Conservation (phyloP, 2,113 vertebrate genomes). For the Hippotragus niger region DNA sequence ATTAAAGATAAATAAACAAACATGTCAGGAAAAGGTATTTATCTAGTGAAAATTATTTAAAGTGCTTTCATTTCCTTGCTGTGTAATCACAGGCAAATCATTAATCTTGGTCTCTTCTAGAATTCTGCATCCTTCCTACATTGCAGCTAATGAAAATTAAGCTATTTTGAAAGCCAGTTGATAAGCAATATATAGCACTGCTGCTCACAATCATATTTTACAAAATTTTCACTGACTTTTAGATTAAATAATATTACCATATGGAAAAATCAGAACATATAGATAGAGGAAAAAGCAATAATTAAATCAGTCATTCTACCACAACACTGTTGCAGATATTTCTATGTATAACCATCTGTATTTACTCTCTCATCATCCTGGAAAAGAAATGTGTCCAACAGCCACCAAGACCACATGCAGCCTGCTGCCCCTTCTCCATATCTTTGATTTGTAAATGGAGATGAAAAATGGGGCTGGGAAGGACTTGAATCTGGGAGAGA, state of each 20-base stretch:
- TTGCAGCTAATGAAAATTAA: not conserved
- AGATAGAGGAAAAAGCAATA: not conserved
- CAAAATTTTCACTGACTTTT: not conserved
- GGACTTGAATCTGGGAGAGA: not conserved
- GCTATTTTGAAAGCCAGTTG: not conserved
- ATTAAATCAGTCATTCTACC: not conserved
- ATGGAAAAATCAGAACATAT: not conserved
- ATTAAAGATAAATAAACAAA: not conserved
- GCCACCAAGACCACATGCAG: not conserved
- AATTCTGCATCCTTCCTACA: not conserved
- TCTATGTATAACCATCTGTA: not conserved
- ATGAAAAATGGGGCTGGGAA: not conserved
- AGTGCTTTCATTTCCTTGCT: not conserved
- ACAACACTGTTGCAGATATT: not conserved
- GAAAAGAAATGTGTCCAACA: not conserved
- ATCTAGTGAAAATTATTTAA: not conserved
- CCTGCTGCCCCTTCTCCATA: not conserved
- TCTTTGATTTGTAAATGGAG: not conserved
- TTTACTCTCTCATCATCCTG: no score
- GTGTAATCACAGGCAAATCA: not conserved
- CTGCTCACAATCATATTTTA: not conserved
- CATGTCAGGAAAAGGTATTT: not conserved
- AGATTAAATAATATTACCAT: not conserved
- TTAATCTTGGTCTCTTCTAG: not conserved
- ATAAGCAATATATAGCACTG: not conserved